These are phyloP conservation scores for Aleiodes testaceus DNA, from an alignment of 2,888 invertebrate genomes.

Conservation along the genomic window DNA sequence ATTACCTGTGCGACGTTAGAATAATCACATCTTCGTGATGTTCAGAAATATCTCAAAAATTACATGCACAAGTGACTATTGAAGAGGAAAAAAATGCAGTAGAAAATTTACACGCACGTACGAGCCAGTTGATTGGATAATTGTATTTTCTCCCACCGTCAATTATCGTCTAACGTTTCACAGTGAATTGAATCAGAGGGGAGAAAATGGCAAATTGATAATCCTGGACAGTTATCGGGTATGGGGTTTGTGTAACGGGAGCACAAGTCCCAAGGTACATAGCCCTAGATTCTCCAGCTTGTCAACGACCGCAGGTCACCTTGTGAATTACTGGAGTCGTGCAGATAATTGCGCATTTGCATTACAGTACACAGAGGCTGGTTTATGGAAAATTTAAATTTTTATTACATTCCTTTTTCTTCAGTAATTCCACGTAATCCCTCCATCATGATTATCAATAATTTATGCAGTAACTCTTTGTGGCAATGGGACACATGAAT, in stretches of 20 bases:
- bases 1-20: constrained; percentile 6
- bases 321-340: constrained; percentile 4
- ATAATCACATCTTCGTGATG: not conserved
- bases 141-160: constrained; percentile 9
- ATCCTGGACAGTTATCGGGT: constrained; percentile 17
- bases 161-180: constrained; percentile 28
- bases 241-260: constrained; percentile 16
- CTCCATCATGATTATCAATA: not conserved
- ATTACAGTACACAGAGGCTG: not conserved
- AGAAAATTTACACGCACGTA: constrained; percentile 8
- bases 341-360: constrained; percentile 6
- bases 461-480: not conserved
- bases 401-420: not conserved
- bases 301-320: constrained; percentile 21
- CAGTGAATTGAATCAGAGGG: not conserved
- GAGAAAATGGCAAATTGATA: not conserved
- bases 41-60: not conserved
- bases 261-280: constrained; percentile 1
- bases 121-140: constrained; percentile 9
- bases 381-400: not conserved
- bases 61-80: not conserved
- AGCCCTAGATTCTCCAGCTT: not conserved
- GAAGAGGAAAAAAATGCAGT: not conserved
- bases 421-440: not conserved
- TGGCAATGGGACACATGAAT: constrained; percentile 6